A percentile compares a stretch with the other conserved stretches of the same genome.
These are phyloP conservation scores for Andrena hattorfiana DNA, from an alignment of 2,888 invertebrate species.

Conservation along the genomic window DNA sequence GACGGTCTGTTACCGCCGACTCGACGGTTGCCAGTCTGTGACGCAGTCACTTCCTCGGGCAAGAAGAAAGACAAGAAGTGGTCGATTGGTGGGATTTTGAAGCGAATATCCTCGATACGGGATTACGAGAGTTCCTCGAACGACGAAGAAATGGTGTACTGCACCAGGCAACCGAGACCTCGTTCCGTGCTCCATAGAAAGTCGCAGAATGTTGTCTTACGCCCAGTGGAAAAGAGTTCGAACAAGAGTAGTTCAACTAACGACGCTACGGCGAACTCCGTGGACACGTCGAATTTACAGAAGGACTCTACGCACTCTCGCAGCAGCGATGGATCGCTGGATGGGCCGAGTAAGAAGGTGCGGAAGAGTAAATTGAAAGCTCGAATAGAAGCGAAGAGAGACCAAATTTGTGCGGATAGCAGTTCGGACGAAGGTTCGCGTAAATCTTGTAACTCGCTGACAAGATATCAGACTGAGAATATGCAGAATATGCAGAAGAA, in stretches of 20 bases:
- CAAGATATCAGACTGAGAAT: constrained; percentile 90
- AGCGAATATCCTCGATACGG: constrained; percentile 90
- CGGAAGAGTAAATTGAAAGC: constrained; percentile 89
- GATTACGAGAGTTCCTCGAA: constrained; percentile 87
- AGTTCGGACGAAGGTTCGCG: constrained; percentile 90
- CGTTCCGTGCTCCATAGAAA: constrained; percentile 33
- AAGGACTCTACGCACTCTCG: constrained; percentile 74
- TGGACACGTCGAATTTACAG: constrained; percentile 48
- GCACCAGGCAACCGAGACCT: constrained; percentile 57
- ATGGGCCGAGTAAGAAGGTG: constrained; percentile 86
- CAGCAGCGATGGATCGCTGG: constrained; percentile 85
- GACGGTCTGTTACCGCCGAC: constrained; percentile 76
- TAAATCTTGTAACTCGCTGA: constrained; percentile 88
- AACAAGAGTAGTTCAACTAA: constrained; percentile 62
- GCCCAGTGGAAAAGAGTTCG: constrained; percentile 60
- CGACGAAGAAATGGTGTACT: constrained; percentile 84
- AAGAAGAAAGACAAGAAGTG: constrained; percentile 91
- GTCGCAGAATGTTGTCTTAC: constrained; percentile 47
- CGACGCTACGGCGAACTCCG: constrained; percentile 67
- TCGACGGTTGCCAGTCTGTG: constrained; percentile 63
- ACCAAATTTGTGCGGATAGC: constrained; percentile 87
- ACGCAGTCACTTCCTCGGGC: constrained; percentile 71
- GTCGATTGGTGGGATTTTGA: constrained; percentile 92
- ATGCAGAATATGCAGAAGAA: constrained; percentile 86
- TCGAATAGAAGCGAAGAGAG: constrained; percentile 89